A percentile compares a stretch with the other conserved stretches of the same genome.
These are phyloP conservation scores for Odocoileus virginianus DNA, from an alignment of 2,113 vertebrate species.

Conservation along the genomic window DNA sequence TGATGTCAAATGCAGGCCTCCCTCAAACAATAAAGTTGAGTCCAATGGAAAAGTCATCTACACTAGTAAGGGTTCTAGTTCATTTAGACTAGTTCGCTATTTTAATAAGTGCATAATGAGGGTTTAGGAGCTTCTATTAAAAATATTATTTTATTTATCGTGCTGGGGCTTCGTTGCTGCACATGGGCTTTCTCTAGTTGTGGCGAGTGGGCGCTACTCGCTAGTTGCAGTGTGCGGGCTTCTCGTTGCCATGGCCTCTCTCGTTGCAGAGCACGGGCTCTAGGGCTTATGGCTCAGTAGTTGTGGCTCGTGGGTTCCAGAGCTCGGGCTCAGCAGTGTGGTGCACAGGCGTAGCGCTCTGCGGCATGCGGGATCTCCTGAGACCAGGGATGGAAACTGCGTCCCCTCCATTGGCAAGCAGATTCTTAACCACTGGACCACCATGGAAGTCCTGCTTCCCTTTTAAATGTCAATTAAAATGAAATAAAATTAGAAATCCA, in stretches of 20 bases:
- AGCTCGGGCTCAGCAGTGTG: neutral
- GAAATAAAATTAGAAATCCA: neutral
- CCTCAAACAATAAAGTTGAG: neutral
- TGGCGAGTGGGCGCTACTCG: neutral
- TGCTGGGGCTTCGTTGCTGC: neutral
- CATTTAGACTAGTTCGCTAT: neutral
- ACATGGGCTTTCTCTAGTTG: neutral
- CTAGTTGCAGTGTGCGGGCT: rapidly evolving
- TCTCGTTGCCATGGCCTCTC: neutral
- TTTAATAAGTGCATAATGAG: neutral
- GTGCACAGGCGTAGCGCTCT: neutral
- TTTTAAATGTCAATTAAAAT: neutral
- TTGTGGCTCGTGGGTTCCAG: neutral
- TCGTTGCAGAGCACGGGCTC: neutral
- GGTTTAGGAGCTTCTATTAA: neutral
- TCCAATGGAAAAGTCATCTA: neutral
- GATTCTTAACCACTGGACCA: neutral
- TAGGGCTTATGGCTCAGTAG: neutral
- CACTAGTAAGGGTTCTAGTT: neutral
- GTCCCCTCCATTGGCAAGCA: neutral
- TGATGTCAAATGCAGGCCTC: neutral
- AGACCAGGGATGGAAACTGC: neutral
- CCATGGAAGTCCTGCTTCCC: neutral
- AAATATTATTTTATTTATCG: neutral
- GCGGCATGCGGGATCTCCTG: rapidly evolving